Evolutionary conservation across 2,888 invertebrate species (phyloP), one percentile per base, ranked within the genome.

Genomic region (Lampropteryx suffumata): DNA sequence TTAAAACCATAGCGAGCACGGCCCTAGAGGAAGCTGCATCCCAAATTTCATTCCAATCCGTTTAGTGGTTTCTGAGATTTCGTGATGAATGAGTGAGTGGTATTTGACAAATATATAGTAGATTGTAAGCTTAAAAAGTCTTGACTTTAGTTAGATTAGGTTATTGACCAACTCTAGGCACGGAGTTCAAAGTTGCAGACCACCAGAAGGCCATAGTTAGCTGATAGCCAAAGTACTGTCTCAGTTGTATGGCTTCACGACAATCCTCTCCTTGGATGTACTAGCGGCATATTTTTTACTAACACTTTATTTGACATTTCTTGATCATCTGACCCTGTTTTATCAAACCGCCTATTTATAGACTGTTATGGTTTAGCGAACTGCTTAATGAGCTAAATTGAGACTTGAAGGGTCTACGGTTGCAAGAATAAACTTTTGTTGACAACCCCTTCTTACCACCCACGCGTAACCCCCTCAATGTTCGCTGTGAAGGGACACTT

Each of bases 291-390:
- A n/a, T 3, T 12, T 46, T 44, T 44, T 35, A 5, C n/a, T 7
- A 5, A 3, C 13, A 21, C 0, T 9, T 14, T 13, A 46, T 32
- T 37, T 27, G 26, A 14, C 36, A 37, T 37, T 29, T 29, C 11
- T 35, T 12, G 30, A 10, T 12, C n/a, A 41, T 14, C 34, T 45
- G 50, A 41, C 50, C 50, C 35, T 50, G 45, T 33, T 45, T 45
- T 50, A 39, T 50, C 36, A 24, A 35, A 5, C 30, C 11, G 10
- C 1, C 40, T 50, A 50, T 36, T 45, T 36, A 35, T 50, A 43
- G 40, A 35, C 9, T 40, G 29, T 50, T 50, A 45, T 45, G 45
- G 45, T 41, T 50, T 35, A 50, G 14, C 45, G 50, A 45, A 40
- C 50, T 34, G 40, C n/a, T 28, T 33, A 50, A 39, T 34, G 26